A percentile compares a stretch with the other conserved stretches of the same genome.
Conservation (phyloP, 2,888 invertebrate genomes). For the Stenichneumon culpator region DNA sequence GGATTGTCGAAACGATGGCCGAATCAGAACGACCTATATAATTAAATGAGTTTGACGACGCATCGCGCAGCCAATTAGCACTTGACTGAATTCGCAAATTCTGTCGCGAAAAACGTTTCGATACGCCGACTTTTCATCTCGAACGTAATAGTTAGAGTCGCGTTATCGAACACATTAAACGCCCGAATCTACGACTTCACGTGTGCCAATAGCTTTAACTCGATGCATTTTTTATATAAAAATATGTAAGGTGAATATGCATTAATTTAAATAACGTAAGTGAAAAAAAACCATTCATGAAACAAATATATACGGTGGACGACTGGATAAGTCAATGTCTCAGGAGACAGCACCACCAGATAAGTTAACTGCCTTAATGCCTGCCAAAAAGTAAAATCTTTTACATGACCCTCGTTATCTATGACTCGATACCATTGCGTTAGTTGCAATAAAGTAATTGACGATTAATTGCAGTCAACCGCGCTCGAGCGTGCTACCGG, state of each 20-base stretch:
- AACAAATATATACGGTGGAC: conserved; percentile 18
- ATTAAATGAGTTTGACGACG: conserved; percentile 41
- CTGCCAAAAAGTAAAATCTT: too few species aligned
- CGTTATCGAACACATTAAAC: conserved; percentile 56
- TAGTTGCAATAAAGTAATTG: too few species aligned
- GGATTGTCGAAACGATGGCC: conserved; percentile 28
- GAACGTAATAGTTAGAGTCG: conserved; percentile 31
- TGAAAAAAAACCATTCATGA: conserved; percentile 49
- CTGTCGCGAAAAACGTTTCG: conserved; percentile 46
- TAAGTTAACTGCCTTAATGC: too few species aligned
- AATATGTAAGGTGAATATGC: conserved; percentile 28
- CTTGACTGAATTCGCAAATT: conserved; percentile 67
- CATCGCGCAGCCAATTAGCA: conserved; percentile 68
- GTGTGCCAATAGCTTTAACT: conserved; percentile 71
- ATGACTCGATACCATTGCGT: too few species aligned
- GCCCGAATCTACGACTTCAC: conserved; percentile 71
- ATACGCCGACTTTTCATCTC: conserved; percentile 35
- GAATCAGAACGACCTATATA: conserved; percentile 14
- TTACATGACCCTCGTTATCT: too few species aligned
- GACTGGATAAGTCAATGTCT: background rate
- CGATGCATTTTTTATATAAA: conserved; percentile 59
- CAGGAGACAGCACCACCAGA: too few species aligned
- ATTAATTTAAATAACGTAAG: conserved; percentile 53
- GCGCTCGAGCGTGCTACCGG: too few species aligned
- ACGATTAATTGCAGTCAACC: too few species aligned